Evolutionary conservation across 2,888 invertebrate genomes (phyloP), one percentile per base, ranked within the genome.

Genomic region (Cephus sareptanus): DNA sequence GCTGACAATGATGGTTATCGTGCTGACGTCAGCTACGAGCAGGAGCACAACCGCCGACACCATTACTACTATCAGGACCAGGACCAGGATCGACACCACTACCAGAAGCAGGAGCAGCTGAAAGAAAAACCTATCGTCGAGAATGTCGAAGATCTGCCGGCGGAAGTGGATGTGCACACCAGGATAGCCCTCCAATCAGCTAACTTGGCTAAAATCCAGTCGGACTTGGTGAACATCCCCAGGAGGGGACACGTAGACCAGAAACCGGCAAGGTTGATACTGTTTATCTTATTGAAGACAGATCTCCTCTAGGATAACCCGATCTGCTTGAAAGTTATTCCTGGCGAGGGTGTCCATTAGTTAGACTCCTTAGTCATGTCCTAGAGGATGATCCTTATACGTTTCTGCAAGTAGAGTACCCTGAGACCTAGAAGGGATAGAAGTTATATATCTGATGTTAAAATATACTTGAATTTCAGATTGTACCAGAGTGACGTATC

Each of bases 131-230:
- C 73, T 74, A 79, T 82, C 69, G 78, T 75, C 69, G 78, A 70
- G 76, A 73, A 74, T 70, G 75, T 80, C 76, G 76, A 76, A 78
- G 80, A 80, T 79, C 69, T 78, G 76, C 34, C 31, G 33, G 76
- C 35, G 30, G 76, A 35, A 74, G 34, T 70, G 74, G 70, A 80
- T 75, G 77, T 79, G 78, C 77, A 40, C 69, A 40, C 75, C 80
- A 75, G 68, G 78, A 75, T 75, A 69, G 77, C 69, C 79, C 78
- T 78, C 77, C 79, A 77, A 80, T 77, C 81, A 79, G 78, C 80
- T 56, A 82, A 82, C 78, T 81, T 81, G 81, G 81, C 80, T 75
- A 35, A 80, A 71, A 77, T 80, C 81, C 81, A 81, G 79, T 80
- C 77, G 70, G 34, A 74, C 34, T 30, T 35, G 31, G 34, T 15